phyloP scores from a whole-genome alignment of 2,888 invertebrate species.

The Brachynemurus nebulosus region DNA sequence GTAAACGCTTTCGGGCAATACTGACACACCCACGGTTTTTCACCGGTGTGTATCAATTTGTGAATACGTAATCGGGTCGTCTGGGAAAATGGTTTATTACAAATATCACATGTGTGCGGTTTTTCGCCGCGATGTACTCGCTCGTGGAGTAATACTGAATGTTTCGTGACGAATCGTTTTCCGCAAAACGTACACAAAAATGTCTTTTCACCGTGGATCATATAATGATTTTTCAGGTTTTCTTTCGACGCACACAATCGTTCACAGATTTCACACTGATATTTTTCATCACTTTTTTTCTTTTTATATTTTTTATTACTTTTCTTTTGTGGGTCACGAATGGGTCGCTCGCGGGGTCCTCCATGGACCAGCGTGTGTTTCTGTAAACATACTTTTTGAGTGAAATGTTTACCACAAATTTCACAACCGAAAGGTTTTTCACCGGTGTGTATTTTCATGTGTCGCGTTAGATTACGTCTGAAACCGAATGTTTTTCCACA shows the following conservation, averaged over 20 bases:
- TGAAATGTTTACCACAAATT: not conserved
- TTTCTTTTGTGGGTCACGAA: not conserved
- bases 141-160: too few species aligned
- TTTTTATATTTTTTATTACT: not conserved
- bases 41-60: not conserved
- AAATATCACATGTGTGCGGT: not conserved
- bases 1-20: not conserved
- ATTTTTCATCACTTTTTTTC: not conserved
- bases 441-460: not conserved
- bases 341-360: not conserved
- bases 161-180: not conserved
- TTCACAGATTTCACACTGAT: slow-evolving; percentile 1
- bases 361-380: not conserved
- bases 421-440: not conserved
- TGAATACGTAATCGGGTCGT: not conserved
- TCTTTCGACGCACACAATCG: too few species aligned
- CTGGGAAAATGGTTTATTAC: not conserved
- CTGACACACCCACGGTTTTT: not conserved
- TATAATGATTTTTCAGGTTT: too few species aligned
- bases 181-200: not conserved
- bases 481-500: not conserved
- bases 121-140: not conserved
- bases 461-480: not conserved
- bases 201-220: too few species aligned
- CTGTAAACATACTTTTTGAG: not conserved